These are phyloP conservation scores for Cichladusa arquata DNA, from an alignment of 2,113 vertebrate species.

Conservation along the genomic window DNA sequence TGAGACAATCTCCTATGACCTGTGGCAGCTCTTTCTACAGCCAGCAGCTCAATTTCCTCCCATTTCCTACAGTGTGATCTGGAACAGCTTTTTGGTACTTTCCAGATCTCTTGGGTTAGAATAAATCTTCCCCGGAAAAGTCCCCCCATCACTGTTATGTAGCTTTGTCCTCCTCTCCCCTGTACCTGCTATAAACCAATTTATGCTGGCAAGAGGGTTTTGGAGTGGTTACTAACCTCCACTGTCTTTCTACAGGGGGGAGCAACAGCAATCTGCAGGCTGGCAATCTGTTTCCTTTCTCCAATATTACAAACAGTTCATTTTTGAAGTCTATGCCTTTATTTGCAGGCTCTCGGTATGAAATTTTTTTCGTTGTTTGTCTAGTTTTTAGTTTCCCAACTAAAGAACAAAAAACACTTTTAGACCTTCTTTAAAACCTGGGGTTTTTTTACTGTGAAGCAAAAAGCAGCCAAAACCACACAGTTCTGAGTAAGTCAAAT, in stretches of 20 bases:
- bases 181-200: not conserved
- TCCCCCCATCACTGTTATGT: not conserved
- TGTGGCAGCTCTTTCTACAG: not conserved
- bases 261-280: not conserved
- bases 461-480: conserved; percentile 59
- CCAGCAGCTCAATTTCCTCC: not conserved
- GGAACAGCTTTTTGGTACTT: not conserved
- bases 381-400: conserved; percentile 63
- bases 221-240: not conserved
- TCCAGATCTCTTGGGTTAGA: not conserved
- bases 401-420: conserved; percentile 60
- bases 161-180: not conserved
- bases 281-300: not conserved
- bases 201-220: not conserved
- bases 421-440: conserved; percentile 21
- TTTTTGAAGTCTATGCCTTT: conserved; percentile 24
- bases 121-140: not conserved
- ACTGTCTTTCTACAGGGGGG: not conserved
- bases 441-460: not conserved
- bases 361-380: conserved; percentile 55
- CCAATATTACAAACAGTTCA: not conserved
- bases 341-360: conserved; percentile 17
- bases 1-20: not conserved
- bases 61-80: not conserved
- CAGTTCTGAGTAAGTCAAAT: conserved; percentile 55